Conservation (phyloP, 2,888 invertebrate species). For the Pristionchus mayeri region DNA sequence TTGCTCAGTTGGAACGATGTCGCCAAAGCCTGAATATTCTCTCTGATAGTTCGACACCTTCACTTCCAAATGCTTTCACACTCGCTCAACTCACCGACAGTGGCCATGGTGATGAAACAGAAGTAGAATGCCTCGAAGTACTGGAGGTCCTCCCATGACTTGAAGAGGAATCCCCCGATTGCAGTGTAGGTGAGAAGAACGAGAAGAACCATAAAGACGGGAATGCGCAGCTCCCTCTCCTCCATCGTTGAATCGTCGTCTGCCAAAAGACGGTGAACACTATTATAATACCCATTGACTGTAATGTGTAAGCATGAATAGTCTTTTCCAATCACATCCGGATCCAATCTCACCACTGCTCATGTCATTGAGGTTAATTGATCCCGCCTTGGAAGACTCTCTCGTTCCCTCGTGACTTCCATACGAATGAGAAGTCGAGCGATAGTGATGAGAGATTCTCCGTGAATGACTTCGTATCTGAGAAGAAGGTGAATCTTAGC, state of each 20-base stretch:
- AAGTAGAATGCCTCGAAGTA: slow-evolving; percentile 76
- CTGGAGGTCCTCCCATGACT: slow-evolving; percentile 72
- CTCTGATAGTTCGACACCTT: neutral
- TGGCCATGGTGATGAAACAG: slow-evolving; percentile 77
- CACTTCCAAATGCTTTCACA: too few relatives aligned
- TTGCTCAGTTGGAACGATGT: slow-evolving; percentile 75
- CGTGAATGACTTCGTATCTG: slow-evolving; percentile 72
- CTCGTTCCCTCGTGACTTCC: slow-evolving; percentile 60
- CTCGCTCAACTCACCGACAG: slow-evolving; percentile 65
- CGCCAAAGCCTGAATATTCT: slow-evolving; percentile 70
- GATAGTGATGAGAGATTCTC: slow-evolving; percentile 68
- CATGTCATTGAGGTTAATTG: slow-evolving; percentile 74
- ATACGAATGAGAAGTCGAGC: slow-evolving; percentile 66
- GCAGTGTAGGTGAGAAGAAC: slow-evolving; percentile 73
- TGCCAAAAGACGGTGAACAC: neutral
- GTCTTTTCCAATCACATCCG: neutral
- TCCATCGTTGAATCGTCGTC: slow-evolving; percentile 61
- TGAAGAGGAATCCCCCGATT: slow-evolving; percentile 74
- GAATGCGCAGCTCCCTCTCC: slow-evolving; percentile 67
- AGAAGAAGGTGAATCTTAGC: too few relatives aligned
- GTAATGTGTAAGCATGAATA: neutral
- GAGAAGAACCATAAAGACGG: slow-evolving; percentile 74
- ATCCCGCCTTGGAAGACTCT: slow-evolving; percentile 56
- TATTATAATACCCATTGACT: neutral
- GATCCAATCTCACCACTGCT: slow-evolving; percentile 43